Evolutionary conservation across 2,113 vertebrate genomes (phyloP).

Genomic region (Holacanthus passer): DNA sequence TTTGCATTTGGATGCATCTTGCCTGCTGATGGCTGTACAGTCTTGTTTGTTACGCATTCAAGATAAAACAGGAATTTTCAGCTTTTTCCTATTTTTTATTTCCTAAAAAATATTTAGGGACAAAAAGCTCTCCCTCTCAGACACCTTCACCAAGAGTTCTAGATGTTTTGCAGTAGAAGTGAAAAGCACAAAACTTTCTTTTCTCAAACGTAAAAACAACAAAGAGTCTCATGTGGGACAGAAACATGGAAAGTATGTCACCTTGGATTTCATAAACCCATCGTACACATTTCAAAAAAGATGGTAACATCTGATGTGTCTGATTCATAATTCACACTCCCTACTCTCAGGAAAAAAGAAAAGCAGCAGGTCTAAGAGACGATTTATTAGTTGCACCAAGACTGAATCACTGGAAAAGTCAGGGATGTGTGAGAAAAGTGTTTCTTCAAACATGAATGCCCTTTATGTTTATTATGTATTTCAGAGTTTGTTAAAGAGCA

Average conservation of each 20-base stretch:
- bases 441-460: constrained; percentile 8
- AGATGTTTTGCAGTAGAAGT: neutral
- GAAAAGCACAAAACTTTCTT: neutral
- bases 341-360: constrained; percentile 12
- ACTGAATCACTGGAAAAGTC: constrained; percentile 8
- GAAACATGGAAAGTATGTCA: constrained; percentile 3
- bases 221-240: neutral
- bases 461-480: constrained; percentile 13
- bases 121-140: neutral
- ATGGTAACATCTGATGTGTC: neutral
- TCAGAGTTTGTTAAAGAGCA: constrained; percentile 16
- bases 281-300: neutral
- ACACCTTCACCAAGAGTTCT: no score
- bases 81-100: neutral
- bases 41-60: neutral
- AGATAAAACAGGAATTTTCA: neutral
- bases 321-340: neutral
- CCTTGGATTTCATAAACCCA: constrained; percentile 4
- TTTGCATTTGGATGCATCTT: neutral
- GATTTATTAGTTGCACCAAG: constrained; percentile 1
- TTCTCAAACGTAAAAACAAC: neutral
- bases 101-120: neutral
- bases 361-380: neutral
- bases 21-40: neutral
- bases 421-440: neutral